Evolutionary conservation across 2,113 vertebrate species (phyloP).

Genomic region (Platanista minor): DNA sequence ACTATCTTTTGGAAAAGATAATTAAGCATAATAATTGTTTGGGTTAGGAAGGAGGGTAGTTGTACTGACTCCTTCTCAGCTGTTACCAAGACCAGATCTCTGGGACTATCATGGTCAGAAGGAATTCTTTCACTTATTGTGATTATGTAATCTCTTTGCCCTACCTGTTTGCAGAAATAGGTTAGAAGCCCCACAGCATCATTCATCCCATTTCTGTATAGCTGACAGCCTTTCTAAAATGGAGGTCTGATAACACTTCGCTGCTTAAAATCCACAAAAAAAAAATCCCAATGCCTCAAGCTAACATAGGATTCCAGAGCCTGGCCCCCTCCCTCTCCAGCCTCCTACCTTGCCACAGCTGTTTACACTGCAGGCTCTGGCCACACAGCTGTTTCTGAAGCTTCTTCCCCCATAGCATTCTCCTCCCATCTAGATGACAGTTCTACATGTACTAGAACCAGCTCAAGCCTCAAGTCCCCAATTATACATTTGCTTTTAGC

Average conservation of each 20-base stretch:
- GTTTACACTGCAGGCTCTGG: background rate
- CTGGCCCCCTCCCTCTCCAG: background rate
- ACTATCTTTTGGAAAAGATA: background rate
- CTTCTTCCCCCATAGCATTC: background rate
- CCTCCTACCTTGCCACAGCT: background rate
- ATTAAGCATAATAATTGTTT: slow-evolving; percentile 1
- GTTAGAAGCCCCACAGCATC: background rate
- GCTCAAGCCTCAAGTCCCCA: background rate
- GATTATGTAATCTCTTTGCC: background rate
- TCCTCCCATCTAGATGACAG: background rate
- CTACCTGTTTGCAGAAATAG: background rate
- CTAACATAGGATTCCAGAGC: background rate
- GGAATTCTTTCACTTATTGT: slow-evolving; percentile 1
- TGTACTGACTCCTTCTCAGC: background rate
- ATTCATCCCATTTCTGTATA: background rate
- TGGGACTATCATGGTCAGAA: background rate
- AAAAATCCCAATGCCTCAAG: background rate
- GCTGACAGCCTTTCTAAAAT: background rate
- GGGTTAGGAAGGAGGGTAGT: background rate
- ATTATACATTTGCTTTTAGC: background rate
- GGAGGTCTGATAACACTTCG: background rate
- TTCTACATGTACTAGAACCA: background rate
- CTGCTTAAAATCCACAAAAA: background rate
- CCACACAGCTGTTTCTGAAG: background rate
- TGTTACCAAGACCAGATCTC: background rate